A percentile compares a stretch with the other conserved stretches of the same genome.
phyloP scores from a whole-genome alignment of 1,140 invertebrate genomes.

The Sesamia nonagrioides region DNA sequence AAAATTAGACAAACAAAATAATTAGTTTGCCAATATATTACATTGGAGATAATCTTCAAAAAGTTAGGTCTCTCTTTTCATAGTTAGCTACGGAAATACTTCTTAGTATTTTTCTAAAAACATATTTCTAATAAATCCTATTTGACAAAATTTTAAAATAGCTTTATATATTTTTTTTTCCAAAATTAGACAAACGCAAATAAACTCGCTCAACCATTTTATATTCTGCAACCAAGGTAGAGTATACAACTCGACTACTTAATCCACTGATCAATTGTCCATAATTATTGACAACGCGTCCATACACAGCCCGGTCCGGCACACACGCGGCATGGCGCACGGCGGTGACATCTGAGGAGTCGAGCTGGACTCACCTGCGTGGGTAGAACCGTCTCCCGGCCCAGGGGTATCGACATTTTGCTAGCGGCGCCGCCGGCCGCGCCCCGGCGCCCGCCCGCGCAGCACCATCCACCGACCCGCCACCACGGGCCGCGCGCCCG shows the following conservation, averaged over 20 bases:
- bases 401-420: constrained; percentile 86
- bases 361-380: constrained; percentile 77
- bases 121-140: too few relatives aligned
- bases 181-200: not conserved
- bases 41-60: too few relatives aligned
- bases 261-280: not conserved
- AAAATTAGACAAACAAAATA: too few relatives aligned
- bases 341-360: not conserved
- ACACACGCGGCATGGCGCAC: not conserved
- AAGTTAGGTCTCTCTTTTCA: too few relatives aligned
- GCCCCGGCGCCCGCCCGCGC: constrained; percentile 82
- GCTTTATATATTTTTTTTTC: not conserved
- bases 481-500: constrained; percentile 73
- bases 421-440: constrained; percentile 85
- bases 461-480: constrained; percentile 82
- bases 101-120: too few relatives aligned
- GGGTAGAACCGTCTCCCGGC: constrained; percentile 83
- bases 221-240: not conserved
- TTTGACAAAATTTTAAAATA: too few relatives aligned
- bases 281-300: not conserved
- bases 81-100: too few relatives aligned
- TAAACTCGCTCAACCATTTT: not conserved
- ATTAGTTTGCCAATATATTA: too few relatives aligned
- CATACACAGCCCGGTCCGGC: not conserved
- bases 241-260: not conserved